A percentile compares a stretch with the other conserved stretches of the same genome.
Evolutionary conservation across 1,140 invertebrate genomes (phyloP).

Genomic region (Apis mellifera): Amel_HAv3.1 CM009931.2:15530501-15531000

Average conservation of each 20-base stretch:
- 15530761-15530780: conserved; percentile 61
- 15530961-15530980: conserved; percentile 38
- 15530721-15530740: neutral
- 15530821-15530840: conserved; percentile 41
- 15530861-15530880: neutral
- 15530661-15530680: neutral
- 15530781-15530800: conserved; percentile 61
- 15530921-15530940: neutral
- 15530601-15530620: too few relatives aligned
- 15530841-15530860: conserved; percentile 42
- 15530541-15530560: too few relatives aligned
- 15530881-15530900: too few relatives aligned
- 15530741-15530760: conserved; percentile 22
- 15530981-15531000: conserved; percentile 25
- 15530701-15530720: neutral
- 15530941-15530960: conserved; percentile 31
- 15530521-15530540: too few relatives aligned
- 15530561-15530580: too few relatives aligned
- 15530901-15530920: neutral
- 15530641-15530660: too few relatives aligned
- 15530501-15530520: too few relatives aligned
- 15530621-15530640: too few relatives aligned
- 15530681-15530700: neutral
- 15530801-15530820: conserved; percentile 71
- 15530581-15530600: too few relatives aligned